Base-by-base conservation (phyloP, 53 echinoderm and acorn worm genomes). In the Henricia sp. region DNA sequence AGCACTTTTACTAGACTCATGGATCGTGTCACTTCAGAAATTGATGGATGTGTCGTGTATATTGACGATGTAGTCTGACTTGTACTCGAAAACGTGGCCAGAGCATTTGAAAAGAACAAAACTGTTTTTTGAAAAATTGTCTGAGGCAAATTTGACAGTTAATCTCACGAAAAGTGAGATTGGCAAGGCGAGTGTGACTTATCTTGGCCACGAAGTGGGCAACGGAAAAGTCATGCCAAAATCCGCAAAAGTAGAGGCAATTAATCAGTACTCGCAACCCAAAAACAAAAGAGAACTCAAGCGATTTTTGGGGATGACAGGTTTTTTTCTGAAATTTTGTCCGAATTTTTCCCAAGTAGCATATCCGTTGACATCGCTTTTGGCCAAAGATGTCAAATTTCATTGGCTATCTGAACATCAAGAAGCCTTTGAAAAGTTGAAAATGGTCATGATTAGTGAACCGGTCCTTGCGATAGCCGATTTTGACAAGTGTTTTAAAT, bases 141-240 rank as follows among this genome's bases (percentile, higher is more conserved):
- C 73, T 33, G 74, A 66, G 32, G 73, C 84, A 23, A 62, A 72
- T 24, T 68, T 84, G 6, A 52, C 51, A 6, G 67, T 67, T 0
- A 90, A 90, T 37, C 48, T 82, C 25, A 55, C 34, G 38, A 90
- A 86, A 71, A 69, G 84, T 88, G 91, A 88, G 28, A 72, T 91
- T 68, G 83, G 71, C 6, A 65, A 87, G 55, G 84, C 83, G 17
- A 87, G 38, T 27, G 91, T 90, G 5, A 82, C 72, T 21, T 90
- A 86, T 53, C 71, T 82, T 21, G 83, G 91, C 37, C 86, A 91
- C 17, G 41, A 60, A 24, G 72, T 91, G 30, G 87, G 82, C 13
- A 87, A 82, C 62, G 91, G 83, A 26, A 72, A 87, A 48, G 82
- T 91, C 4, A 26, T 51, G 34, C 83, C 83, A 52, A 54, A 51